These are phyloP conservation scores for Phymatocera aterrima DNA, from an alignment of 2,888 invertebrate species.

Conservation along the genomic window DNA sequence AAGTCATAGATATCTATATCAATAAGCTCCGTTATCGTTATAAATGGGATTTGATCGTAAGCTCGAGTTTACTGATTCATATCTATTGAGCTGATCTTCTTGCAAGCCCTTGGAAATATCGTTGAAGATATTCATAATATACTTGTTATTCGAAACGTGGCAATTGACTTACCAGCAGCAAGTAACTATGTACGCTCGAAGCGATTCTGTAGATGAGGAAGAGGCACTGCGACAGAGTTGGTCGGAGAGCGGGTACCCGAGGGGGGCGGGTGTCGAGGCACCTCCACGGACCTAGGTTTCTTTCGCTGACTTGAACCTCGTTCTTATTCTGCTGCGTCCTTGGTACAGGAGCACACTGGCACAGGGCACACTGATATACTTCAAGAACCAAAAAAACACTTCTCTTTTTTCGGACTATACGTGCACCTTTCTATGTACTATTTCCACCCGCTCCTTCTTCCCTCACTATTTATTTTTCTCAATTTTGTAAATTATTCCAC, in stretches of 20 bases:
- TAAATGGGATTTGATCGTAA: not conserved
- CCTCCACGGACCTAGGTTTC: conserved; percentile 51
- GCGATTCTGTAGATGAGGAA: conserved; percentile 28
- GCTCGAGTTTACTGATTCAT: not conserved
- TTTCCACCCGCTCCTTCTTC: not conserved
- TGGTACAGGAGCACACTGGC: conserved; percentile 38
- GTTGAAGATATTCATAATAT: not conserved
- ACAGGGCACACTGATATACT: conserved; percentile 33
- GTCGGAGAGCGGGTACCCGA: not conserved
- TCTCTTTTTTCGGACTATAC: conserved; percentile 1
- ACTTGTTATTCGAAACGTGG: not conserved
- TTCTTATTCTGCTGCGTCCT: conserved; percentile 31
- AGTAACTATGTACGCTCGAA: conserved; percentile 17
- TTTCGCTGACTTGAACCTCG: conserved; percentile 38
- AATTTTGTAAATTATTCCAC: not conserved
- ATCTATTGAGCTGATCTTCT: not conserved
- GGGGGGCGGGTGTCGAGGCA: conserved; percentile 55
- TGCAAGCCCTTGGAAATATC: not conserved
- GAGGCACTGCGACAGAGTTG: conserved; percentile 44
- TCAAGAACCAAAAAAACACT: not conserved
- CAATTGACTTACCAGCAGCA: conserved; percentile 39
- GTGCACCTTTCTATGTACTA: conserved; percentile 21
- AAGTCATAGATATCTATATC: not conserved
- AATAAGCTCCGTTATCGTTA: not conserved
- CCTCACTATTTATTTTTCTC: not conserved